These are phyloP conservation scores for Ictalurus furcatus DNA, from an alignment of 2,113 vertebrate species.

Conservation along the genomic window DNA sequence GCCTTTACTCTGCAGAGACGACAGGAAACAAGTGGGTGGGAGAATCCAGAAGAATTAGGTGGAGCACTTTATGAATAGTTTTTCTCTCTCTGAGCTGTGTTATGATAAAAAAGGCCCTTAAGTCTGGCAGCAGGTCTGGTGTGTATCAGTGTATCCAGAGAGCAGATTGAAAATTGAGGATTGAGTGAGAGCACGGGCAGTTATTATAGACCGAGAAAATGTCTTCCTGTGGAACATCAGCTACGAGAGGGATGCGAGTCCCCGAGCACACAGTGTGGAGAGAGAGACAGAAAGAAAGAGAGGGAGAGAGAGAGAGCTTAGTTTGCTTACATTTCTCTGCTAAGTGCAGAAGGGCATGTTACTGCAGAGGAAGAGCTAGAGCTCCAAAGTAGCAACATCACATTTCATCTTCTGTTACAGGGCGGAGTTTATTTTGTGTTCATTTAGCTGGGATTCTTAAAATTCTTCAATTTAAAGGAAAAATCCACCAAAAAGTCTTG, in stretches of 20 bases:
- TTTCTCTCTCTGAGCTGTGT: slow-evolving; percentile 5
- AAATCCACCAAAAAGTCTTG: neutral
- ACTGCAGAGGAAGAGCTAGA: slow-evolving; percentile 42
- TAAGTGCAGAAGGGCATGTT: slow-evolving; percentile 39
- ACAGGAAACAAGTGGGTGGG: slow-evolving; percentile 32
- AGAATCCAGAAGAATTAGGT: neutral
- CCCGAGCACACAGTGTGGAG: slow-evolving; percentile 38
- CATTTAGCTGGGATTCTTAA: neutral
- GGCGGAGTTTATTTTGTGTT: neutral
- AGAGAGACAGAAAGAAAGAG: neutral
- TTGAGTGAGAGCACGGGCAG: slow-evolving; percentile 9
- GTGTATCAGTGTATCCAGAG: slow-evolving; percentile 21
- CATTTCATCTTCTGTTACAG: neutral
- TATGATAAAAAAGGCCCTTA: slow-evolving; percentile 29
- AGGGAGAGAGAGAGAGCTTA: slow-evolving; percentile 11
- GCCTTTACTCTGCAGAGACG: slow-evolving; percentile 25
- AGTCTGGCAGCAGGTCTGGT: slow-evolving; percentile 4
- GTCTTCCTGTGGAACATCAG: slow-evolving; percentile 57
- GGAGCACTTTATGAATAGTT: slow-evolving; percentile 23
- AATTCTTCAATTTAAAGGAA: neutral
- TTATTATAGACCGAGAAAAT: slow-evolving; percentile 54
- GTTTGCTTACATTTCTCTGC: slow-evolving; percentile 45
- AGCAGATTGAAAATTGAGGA: slow-evolving; percentile 37
- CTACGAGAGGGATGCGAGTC: slow-evolving; percentile 34
- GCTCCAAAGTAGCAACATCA: slow-evolving; percentile 26